phyloP scores from a whole-genome alignment of 1,140 invertebrate genomes.

The Sycobia sp. region DNA sequence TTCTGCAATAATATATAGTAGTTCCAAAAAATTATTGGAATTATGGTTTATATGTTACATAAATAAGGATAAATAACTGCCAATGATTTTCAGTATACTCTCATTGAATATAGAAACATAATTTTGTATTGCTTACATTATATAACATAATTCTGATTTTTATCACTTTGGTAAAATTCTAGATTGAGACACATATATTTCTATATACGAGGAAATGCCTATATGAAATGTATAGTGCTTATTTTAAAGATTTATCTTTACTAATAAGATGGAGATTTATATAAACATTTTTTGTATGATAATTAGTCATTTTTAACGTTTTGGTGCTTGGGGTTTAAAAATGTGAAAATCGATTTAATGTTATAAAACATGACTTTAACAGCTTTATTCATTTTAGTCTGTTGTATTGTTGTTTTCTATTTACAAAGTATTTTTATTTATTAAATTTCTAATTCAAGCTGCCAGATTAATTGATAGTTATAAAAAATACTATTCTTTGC shows the following conservation, averaged over 20 bases:
- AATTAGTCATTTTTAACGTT: not conserved
- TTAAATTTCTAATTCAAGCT: constrained; percentile 13
- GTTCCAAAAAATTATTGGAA: too few species aligned
- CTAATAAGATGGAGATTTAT: not conserved
- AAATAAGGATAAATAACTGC: too few species aligned
- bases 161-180: too few species aligned
- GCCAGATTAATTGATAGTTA: constrained; percentile 18
- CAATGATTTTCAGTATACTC: too few species aligned
- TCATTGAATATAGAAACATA: too few species aligned
- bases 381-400: constrained; percentile 4
- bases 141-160: too few species aligned
- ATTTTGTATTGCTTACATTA: too few species aligned
- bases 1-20: not conserved
- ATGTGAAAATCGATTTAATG: constrained; percentile 11
- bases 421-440: not conserved
- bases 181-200: too few species aligned
- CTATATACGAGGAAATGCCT: too few species aligned
- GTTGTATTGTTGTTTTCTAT: too few species aligned
- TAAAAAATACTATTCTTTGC: constrained; percentile 13
- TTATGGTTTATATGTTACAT: too few species aligned
- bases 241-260: not conserved
- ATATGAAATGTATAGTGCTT: not conserved
- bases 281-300: not conserved
- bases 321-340: constrained; percentile 23
- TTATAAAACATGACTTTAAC: not conserved